Evolutionary conservation across 2,113 vertebrate species (phyloP), one percentile per base, ranked within the genome.

Genomic region (Lophochroa leadbeateri): DNA sequence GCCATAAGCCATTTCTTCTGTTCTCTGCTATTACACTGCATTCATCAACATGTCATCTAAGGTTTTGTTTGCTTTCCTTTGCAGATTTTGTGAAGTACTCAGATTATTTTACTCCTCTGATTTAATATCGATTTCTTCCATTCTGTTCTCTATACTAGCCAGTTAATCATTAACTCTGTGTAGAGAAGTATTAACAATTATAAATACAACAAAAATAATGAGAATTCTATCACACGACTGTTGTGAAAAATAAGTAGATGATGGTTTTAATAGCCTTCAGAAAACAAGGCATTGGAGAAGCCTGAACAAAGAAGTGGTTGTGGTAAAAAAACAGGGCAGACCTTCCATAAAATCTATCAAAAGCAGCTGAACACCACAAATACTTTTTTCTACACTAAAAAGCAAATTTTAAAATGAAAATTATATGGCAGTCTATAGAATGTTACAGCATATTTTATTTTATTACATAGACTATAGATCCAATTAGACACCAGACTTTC

Each of bases 101-200:
- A 25, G 21, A 64, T 90, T 93, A 71, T 82, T 92, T 93, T 80
- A 85, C 25, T 80, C 7, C n/a, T 86, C 67, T 88, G 53, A 78
- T 92, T 86, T 85, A 58, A 46, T 85, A 94, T 78, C 92, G 91
- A 90, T 96, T 94, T 92, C 75, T 15, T 74, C 50, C 31, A 53
- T 72, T 94, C 41, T 67, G 7, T 86, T 88, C 81, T 80, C 71
- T 70, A 17, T 50, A 46, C 23, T 46, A 70, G 41, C 16, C 37
- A 74, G 63, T 69, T 89, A 96, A 90, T 85, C 44, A 58, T 82
- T 81, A 90, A 50, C 20, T 65, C 35, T 81, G 13, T 63, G 17
- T 67, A 57, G 10, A 82, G 25, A 58, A 86, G 63, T 49, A 78
- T 53, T 65, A 96, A 39, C n/a, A 83, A 65, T 74, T 93, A 70